phyloP scores from a whole-genome alignment of 1,140 invertebrate genomes.

The Leguminivora glycinivorella region DNA sequence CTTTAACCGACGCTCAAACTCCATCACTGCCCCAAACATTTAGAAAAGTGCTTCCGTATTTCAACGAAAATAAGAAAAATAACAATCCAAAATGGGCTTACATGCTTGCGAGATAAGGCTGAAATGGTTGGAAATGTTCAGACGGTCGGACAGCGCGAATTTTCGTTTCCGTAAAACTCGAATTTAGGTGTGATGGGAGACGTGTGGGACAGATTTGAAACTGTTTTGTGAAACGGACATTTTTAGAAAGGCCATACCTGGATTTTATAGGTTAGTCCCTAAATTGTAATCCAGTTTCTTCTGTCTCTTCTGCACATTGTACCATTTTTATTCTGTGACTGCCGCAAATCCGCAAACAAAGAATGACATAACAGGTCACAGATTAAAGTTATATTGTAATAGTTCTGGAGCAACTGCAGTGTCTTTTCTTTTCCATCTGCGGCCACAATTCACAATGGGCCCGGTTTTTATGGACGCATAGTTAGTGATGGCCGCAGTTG shows the following conservation, averaged over 20 bases:
- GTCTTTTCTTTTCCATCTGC: not conserved
- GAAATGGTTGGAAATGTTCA: constrained; percentile 1
- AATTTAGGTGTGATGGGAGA: not conserved
- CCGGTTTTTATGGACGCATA: constrained; percentile 1
- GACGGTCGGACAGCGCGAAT: constrained; percentile 5
- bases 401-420: too few relatives aligned
- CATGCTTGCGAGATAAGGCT: not conserved
- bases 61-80: constrained; percentile 10
- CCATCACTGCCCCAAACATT: constrained; percentile 13
- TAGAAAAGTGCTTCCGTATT: not conserved
- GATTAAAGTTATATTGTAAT: too few relatives aligned
- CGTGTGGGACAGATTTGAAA: not conserved
- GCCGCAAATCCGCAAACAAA: too few relatives aligned
- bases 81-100: constrained; percentile 13
- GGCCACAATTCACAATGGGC: constrained; percentile 3
- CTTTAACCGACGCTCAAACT: not conserved
- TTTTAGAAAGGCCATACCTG: too few relatives aligned
- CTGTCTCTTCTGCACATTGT: too few relatives aligned
- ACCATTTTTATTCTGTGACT: too few relatives aligned
- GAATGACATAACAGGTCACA: too few relatives aligned
- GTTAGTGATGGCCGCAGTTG: not conserved
- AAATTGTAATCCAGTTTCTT: too few relatives aligned
- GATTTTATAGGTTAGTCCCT: too few relatives aligned
- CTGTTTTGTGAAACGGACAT: not conserved
- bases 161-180: not conserved